These are phyloP conservation scores for Ctenodactylus gundi DNA, from an alignment of 2,113 vertebrate genomes.

Conservation along the genomic window DNA sequence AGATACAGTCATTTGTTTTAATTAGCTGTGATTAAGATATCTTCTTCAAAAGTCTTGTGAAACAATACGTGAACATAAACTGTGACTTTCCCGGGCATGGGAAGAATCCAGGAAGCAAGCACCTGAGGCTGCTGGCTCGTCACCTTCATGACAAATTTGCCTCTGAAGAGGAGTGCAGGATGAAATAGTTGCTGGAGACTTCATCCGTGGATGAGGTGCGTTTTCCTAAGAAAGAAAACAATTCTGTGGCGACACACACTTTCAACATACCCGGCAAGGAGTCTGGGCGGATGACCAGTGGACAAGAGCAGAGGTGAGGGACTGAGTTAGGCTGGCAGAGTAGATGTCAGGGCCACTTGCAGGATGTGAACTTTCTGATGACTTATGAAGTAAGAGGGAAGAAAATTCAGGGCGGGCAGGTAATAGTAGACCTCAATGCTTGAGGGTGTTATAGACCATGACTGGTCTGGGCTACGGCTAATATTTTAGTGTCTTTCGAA, in stretches of 20 bases:
- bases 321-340: not conserved
- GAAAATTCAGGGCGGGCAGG: not conserved
- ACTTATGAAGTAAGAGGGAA: not conserved
- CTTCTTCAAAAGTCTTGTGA: not conserved
- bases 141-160: not conserved
- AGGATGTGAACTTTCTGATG: not conserved
- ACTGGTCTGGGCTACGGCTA: not conserved
- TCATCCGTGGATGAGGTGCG: not conserved
- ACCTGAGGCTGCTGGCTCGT: not conserved
- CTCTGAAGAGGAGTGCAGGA: not conserved
- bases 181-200: not conserved
- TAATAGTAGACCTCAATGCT: too few relatives aligned
- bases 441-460: not conserved
- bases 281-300: not conserved
- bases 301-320: not conserved
- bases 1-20: not conserved
- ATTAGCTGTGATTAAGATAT: not conserved
- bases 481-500: not conserved
- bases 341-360: not conserved
- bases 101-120: not conserved
- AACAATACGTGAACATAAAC: not conserved
- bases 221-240: not conserved
- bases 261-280: not conserved
- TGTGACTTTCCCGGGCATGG: not conserved
- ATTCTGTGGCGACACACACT: not conserved